These are phyloP conservation scores for Poicephalus meyeri DNA, from an alignment of 2,113 vertebrate species.

Conservation along the genomic window DNA sequence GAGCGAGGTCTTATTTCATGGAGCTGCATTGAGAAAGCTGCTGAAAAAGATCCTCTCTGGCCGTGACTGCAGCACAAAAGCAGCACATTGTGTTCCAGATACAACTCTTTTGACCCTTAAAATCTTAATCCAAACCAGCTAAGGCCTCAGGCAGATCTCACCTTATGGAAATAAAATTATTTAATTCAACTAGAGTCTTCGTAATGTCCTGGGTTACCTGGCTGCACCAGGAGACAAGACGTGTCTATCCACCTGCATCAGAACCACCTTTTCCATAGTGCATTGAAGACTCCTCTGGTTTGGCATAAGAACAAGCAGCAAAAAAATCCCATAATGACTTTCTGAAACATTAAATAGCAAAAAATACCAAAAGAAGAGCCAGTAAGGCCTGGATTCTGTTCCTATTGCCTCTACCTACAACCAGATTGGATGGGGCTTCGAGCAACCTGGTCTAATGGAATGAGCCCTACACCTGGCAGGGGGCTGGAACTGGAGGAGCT, in stretches of 20 bases:
- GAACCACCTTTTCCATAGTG: background rate
- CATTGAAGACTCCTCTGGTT: background rate
- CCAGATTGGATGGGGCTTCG: background rate
- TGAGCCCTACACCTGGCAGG: background rate
- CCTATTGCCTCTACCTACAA: background rate
- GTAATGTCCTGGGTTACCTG: accelerated
- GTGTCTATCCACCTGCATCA: background rate
- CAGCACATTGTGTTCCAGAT: background rate
- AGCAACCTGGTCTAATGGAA: background rate
- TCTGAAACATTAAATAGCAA: background rate
- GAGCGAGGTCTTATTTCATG: background rate
- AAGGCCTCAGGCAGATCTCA: background rate
- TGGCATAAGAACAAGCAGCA: background rate
- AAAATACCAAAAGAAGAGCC: background rate
- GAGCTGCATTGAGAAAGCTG: background rate
- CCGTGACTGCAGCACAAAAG: background rate
- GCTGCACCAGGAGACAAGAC: background rate
- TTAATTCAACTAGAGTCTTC: background rate
- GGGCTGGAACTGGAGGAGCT: background rate
- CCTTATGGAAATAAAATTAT: background rate
- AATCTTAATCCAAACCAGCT: background rate
- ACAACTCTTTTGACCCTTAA: background rate
- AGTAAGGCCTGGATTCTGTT: background rate
- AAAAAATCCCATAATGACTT: background rate
- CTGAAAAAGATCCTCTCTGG: background rate